These are phyloP conservation scores for Macrostomum lignano DNA, from an alignment of 1,140 invertebrate genomes.

Conservation along the genomic window DNA sequence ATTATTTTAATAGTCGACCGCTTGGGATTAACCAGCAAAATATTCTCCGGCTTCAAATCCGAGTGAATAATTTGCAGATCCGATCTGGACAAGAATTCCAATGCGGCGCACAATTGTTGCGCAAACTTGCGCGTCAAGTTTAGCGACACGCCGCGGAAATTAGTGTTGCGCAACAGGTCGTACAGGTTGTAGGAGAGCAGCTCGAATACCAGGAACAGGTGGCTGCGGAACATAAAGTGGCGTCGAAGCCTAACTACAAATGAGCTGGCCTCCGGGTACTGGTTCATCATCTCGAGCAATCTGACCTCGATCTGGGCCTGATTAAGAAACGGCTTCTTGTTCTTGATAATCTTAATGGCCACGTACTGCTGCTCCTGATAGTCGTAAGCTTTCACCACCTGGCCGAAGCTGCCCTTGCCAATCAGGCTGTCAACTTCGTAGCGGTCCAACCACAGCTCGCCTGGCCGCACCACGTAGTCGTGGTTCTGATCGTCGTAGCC, in stretches of 20 bases:
- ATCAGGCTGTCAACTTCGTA: conserved; percentile 96
- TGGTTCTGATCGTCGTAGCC: conserved; percentile 98
- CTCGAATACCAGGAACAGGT: conserved; percentile 6
- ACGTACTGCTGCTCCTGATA: conserved; percentile 82
- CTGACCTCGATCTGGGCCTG: conserved; percentile 99
- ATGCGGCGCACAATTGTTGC: conserved; percentile 73
- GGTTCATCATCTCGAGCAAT: conserved; percentile 96
- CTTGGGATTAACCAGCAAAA: conserved; percentile 93
- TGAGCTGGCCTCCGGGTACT: conserved; percentile 33
- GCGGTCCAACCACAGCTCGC: conserved; percentile 90
- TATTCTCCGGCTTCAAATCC: conserved; percentile 98
- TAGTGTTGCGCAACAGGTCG: conserved; percentile 63
- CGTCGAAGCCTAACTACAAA: conserved; percentile 84
- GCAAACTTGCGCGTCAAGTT: conserved; percentile 98
- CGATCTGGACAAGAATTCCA: conserved; percentile 84
- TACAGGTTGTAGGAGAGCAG: conserved; percentile 6
- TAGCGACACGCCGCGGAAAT: conserved; percentile 90
- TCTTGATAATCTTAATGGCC: conserved; percentile 99
- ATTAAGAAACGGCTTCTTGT: conserved; percentile 98
- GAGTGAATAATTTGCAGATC: conserved; percentile 99
- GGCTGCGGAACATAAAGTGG: conserved; percentile 58
- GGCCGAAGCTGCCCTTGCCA: conserved; percentile 84
- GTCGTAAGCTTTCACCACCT: conserved; percentile 96
- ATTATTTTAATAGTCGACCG: conserved; percentile 97
- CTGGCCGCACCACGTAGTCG: conserved; percentile 94